A percentile compares a stretch with the other conserved stretches of the same genome.
Conservation (phyloP, 2,888 invertebrate genomes). For the Dilophus febrilis region DNA sequence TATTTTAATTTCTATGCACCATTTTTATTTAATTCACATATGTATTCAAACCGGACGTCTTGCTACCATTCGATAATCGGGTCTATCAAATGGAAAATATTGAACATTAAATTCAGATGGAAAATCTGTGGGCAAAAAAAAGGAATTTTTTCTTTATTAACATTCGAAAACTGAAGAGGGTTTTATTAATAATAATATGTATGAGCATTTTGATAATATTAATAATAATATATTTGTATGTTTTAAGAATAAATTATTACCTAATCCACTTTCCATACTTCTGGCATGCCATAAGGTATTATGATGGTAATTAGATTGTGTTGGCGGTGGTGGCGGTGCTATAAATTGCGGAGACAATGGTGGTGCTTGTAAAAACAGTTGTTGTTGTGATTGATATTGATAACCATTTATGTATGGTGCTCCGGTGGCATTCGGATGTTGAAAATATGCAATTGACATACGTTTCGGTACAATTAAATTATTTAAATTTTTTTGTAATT, state of each 20-base stretch:
- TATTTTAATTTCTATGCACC: no score
- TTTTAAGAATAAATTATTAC: conserved; percentile 30
- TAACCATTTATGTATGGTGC: conserved; percentile 11
- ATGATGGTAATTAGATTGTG: neutral
- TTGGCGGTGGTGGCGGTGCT: conserved; percentile 31
- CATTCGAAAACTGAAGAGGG: no score
- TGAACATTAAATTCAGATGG: conserved; percentile 6
- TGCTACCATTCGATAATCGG: conserved; percentile 1
- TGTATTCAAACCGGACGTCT: conserved; percentile 4
- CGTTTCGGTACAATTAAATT: conserved; percentile 34
- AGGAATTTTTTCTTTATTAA: no score
- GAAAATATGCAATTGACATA: conserved; percentile 47
- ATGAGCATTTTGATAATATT: no score
- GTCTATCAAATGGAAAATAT: conserved; percentile 2
- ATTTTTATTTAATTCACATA: no score
- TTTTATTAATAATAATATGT: no score
- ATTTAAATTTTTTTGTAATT: conserved; percentile 22
- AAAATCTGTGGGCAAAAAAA: no score
- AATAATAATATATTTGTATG: no score
- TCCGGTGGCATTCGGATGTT: conserved; percentile 20
- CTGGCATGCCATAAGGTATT: conserved; percentile 63
- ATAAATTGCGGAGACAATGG: conserved; percentile 17
- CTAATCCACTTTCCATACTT: conserved; percentile 85
- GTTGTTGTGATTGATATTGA: conserved; percentile 9
- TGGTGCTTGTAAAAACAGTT: neutral